Evolutionary conservation across 1,140 invertebrate genomes (phyloP), one percentile per base, ranked within the genome.

Genomic region (Ceratosolen fusciceps): DNA sequence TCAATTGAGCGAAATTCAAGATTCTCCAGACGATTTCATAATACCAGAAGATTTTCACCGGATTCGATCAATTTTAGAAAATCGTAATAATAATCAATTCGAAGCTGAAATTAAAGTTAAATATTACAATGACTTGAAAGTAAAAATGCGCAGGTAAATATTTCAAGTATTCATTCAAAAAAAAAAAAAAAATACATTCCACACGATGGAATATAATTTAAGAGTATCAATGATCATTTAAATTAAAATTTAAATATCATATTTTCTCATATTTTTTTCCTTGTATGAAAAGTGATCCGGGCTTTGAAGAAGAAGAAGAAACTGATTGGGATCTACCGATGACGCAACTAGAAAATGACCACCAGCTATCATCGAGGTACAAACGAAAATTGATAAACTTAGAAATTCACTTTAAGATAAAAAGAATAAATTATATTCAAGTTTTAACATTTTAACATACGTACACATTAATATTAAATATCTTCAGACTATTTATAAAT

Each of bases 1-100:
- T 19, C 87, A 89, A 31, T 74, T 93, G 47, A 85, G 89, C 34
- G 91, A 93, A 5, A 87, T 94, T 26, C 90, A 91, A 60, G 87
- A 91, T 37, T 86, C 90, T 10, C 92, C 93, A 0, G 86, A 88
- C 2, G 91, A 92, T 81, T 94, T 94, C 83, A 84, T 90, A 0
- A 87, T 92, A 58, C 93, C 93, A 0, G 90, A 92, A 67, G 93
- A 93, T 7, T 94, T 94, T 77, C 90, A 91, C 14, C 86, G 93
- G 65, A 91, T 93, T 10, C 91, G 92, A 3, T 87, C 91, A 1
- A 88, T 93, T 54, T 84, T 91, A 43, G 85, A 87, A 26, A 87
- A 87, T 77, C 88, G 86, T 34, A 87, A 81, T 81, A 86, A 86
- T 67, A 87, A 84, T 80, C 86, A 89, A 80, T 82, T 86, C 39